Conservation (phyloP, 2,888 invertebrate genomes). For the Pseudeuparius sepicola region DNA sequence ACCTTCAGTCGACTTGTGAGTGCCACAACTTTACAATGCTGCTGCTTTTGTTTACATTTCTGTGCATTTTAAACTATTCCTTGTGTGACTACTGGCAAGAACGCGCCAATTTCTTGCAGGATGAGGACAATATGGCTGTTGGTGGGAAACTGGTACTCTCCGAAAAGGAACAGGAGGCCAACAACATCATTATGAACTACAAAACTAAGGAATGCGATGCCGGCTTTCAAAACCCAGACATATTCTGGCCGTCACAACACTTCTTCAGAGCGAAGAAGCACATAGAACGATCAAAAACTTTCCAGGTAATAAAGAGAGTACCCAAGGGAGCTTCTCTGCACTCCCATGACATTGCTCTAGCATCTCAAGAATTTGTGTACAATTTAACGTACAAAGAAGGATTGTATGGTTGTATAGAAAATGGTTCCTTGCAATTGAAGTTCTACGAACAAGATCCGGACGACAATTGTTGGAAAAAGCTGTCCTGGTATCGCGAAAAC, state of each 20-base stretch:
- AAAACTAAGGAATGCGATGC: conserved; percentile 30
- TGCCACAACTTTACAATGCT: no score
- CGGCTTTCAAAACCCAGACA: conserved; percentile 27
- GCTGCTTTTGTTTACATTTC: no score
- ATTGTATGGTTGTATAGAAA: conserved; percentile 38
- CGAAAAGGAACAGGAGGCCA: conserved; percentile 28
- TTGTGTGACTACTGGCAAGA: conserved; percentile 1
- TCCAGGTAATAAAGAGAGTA: conserved; percentile 52
- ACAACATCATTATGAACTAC: conserved; percentile 29
- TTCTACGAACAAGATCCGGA: background rate
- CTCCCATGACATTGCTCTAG: conserved; percentile 54
- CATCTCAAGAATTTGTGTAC: conserved; percentile 47
- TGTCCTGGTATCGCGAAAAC: background rate
- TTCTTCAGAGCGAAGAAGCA: conserved; percentile 50
- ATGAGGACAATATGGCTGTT: no score
- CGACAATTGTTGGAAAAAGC: background rate
- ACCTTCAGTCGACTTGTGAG: no score
- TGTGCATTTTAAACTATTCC: no score
- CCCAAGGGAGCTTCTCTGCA: conserved; percentile 69
- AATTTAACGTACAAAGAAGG: conserved; percentile 51
- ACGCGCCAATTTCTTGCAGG: conserved; percentile 2
- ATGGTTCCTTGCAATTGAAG: background rate
- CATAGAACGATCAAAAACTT: conserved; percentile 54
- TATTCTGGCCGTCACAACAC: conserved; percentile 53
- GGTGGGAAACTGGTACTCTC: no score